Conservation (phyloP, 2,113 vertebrate species). For the Nothocercus julius region DNA sequence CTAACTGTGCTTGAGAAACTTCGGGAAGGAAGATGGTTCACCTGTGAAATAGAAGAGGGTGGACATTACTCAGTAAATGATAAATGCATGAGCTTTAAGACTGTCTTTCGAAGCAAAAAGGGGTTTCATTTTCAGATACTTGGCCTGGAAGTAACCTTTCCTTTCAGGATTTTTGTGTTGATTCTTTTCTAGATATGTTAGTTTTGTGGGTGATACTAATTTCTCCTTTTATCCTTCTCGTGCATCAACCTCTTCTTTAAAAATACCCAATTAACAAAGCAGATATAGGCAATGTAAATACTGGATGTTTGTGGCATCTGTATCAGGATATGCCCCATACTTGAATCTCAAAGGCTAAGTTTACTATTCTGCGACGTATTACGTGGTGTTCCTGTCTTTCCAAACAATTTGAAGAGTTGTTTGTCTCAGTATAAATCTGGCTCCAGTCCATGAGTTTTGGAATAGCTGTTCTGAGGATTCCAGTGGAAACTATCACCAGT, state of each 20-base stretch:
- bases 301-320: not conserved
- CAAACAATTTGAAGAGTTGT: not conserved
- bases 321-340: not conserved
- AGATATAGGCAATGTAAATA: not conserved
- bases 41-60: not conserved
- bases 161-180: not conserved
- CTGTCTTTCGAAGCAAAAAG: not conserved
- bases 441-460: not conserved
- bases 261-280: not conserved
- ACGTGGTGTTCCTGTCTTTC: not conserved
- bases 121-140: not conserved
- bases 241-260: not conserved
- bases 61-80: not conserved
- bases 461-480: constrained; percentile 31
- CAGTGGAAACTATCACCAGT: constrained; percentile 31
- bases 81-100: not conserved
- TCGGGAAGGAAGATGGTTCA: not conserved
- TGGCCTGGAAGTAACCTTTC: not conserved
- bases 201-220: not conserved
- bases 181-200: not conserved
- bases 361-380: not conserved
- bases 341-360: not conserved
- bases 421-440: not conserved
- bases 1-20: not conserved
- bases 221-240: not conserved